phyloP scores from a whole-genome alignment of 1,140 invertebrate genomes.

The Acromyrmex echinatior region DNA sequence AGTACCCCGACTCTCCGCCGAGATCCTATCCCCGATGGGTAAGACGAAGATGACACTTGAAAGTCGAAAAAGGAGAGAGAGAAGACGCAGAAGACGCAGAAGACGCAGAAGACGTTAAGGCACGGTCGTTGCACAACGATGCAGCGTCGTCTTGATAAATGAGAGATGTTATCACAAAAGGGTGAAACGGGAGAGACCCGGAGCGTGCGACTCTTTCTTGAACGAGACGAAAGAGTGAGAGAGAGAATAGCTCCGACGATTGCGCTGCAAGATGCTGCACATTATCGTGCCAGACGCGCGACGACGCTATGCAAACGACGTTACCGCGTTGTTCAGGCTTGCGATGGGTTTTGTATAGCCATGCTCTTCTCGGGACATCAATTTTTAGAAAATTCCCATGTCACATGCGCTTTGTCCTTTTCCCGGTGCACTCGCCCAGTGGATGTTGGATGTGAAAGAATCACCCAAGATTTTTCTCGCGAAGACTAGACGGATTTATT shows the following conservation, averaged over 20 bases:
- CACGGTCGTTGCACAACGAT: slow-evolving; percentile 71
- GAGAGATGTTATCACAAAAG: slow-evolving; percentile 75
- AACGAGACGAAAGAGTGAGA: slow-evolving; percentile 30
- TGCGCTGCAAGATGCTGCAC: slow-evolving; percentile 68
- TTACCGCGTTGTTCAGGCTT: slow-evolving; percentile 48
- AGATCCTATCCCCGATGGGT: neutral
- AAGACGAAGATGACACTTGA: slow-evolving; percentile 68
- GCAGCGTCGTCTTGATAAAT: slow-evolving; percentile 73
- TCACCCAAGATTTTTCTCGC: slow-evolving; percentile 19
- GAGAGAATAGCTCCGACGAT: slow-evolving; percentile 68
- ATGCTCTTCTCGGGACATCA: slow-evolving; percentile 46
- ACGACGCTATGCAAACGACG: slow-evolving; percentile 69
- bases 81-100: slow-evolving; percentile 36
- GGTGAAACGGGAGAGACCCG: slow-evolving; percentile 40
- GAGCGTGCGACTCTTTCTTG: slow-evolving; percentile 67
- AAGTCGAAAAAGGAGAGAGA: slow-evolving; percentile 23
- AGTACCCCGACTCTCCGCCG: neutral
- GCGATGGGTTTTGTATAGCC: slow-evolving; percentile 58
- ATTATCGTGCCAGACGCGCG: slow-evolving; percentile 64
- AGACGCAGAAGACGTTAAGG: slow-evolving; percentile 67
- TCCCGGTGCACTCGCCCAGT: neutral
- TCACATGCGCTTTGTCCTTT: slow-evolving; percentile 25
- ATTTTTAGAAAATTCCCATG: slow-evolving; percentile 59
- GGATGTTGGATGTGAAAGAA: neutral
- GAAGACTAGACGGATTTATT: neutral